Base-by-base conservation (phyloP, 2,888 invertebrate genomes). In the Brenthis ino region DNA sequence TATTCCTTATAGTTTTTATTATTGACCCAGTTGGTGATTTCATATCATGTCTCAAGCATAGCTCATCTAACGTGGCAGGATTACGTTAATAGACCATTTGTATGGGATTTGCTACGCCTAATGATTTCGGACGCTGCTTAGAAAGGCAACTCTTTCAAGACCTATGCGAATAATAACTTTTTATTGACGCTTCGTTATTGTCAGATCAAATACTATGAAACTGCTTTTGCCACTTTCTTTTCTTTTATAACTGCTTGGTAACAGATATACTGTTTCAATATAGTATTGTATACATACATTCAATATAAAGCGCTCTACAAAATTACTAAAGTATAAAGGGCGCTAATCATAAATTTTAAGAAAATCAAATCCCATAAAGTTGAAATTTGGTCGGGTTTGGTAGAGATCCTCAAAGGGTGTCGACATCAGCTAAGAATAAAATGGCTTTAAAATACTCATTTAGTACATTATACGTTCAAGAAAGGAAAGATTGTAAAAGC, bases 11-110 rank as follows among this genome's bases (percentile, higher is more conserved):
- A 66, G 43, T 68, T 65, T 58, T 43, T 43, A 67, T 64, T 65
- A 53, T 53, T 79, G 78, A 77, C 61, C 58, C 20, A 50, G 55
- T 77, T 75, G 78, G 63, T 48, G 43, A 50, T 85, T 84, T 85
- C 81, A 82, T 85, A 87, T 86, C 80, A 79, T 75, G 73, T 76
- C 79, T 76, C 81, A 75, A 74, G 37, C 76, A 72, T 80, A 78
- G 80, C 81, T 84, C 85, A 87, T 88, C 86, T 83, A 87, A 86
- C 87, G 88, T 84, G 86, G 87, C 88, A 85, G 85, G 89, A 89
- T 89, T 88, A 89, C 82, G 80, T 88, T 88, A 88, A 90, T 87
- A 81, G 85, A 81, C 86, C 87, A 88, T 89, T 90, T 89, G 84
- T 88, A 88, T 86, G 85, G 85, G 86, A 86, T 89, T 87, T 84